Conservation (phyloP, 2,888 invertebrate species). For the Crioceris asparagi region DNA sequence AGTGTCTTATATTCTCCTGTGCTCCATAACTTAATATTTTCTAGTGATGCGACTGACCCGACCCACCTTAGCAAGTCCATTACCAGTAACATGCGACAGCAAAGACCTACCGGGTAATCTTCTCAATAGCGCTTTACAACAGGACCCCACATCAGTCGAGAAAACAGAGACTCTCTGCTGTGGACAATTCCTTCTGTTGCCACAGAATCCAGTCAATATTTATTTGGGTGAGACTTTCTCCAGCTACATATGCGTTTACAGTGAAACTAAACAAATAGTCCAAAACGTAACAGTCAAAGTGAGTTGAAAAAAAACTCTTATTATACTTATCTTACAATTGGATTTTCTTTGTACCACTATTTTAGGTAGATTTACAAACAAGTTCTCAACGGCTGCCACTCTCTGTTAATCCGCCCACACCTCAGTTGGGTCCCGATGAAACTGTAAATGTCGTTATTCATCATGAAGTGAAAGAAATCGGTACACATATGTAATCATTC, state of each 20-base stretch:
- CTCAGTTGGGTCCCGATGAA: slow-evolving; percentile 60
- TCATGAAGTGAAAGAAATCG: slow-evolving; percentile 99
- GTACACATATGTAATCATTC: slow-evolving; percentile 84
- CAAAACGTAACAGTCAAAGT: slow-evolving; percentile 76
- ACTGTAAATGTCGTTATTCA: slow-evolving; percentile 92
- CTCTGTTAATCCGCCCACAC: slow-evolving; percentile 53
- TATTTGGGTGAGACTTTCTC: slow-evolving; percentile 98
- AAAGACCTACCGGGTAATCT: slow-evolving; percentile 76
- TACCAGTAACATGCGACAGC: slow-evolving; percentile 73
- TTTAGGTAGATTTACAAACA: slow-evolving; percentile 71
- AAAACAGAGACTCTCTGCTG: slow-evolving; percentile 74
- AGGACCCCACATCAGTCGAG: slow-evolving; percentile 73
- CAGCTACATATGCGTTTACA: slow-evolving; percentile 94
- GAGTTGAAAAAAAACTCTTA: slow-evolving; percentile 22
- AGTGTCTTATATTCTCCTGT: background rate
- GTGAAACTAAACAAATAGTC: slow-evolving; percentile 79
- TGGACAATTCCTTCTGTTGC: slow-evolving; percentile 83
- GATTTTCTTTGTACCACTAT: background rate
- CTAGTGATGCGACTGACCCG: slow-evolving; percentile 89
- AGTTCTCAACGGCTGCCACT: slow-evolving; percentile 78
- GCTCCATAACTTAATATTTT: slow-evolving; percentile 14
- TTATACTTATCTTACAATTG: too few relatives aligned
- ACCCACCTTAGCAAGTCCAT: slow-evolving; percentile 75
- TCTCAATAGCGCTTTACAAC: slow-evolving; percentile 65
- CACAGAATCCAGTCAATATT: slow-evolving; percentile 96